phyloP scores from a whole-genome alignment of 2,113 vertebrate species.

The Mola mola region DNA sequence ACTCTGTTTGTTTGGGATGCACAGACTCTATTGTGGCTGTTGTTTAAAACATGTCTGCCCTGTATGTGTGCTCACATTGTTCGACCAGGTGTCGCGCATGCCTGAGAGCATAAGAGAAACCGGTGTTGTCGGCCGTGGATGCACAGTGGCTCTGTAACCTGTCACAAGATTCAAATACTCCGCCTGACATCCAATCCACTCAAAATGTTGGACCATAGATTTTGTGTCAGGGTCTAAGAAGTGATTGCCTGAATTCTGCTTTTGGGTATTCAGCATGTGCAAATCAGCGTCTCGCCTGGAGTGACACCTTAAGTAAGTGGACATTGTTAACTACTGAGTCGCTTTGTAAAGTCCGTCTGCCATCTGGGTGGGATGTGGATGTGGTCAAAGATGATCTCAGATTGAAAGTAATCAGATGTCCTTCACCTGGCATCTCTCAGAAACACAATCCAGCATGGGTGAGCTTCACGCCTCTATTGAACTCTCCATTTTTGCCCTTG shows the following conservation, averaged over 20 bases:
- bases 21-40: constrained; percentile 29
- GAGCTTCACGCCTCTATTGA: not conserved
- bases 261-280: constrained; percentile 17
- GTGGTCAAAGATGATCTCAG: constrained; percentile 7
- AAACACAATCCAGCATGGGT: not conserved
- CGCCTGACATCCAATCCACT: constrained; percentile 39
- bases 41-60: constrained; percentile 59
- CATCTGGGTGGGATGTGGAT: not conserved
- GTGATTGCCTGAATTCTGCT: constrained; percentile 26
- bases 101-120: constrained; percentile 28
- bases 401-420: constrained; percentile 20
- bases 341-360: constrained; percentile 5
- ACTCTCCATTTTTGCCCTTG: not conserved
- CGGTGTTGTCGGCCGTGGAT: constrained; percentile 3
- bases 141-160: constrained; percentile 2
- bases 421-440: not conserved
- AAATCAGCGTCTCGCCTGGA: constrained; percentile 37
- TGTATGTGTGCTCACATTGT: constrained; percentile 41
- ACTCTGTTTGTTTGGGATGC: constrained; percentile 46
- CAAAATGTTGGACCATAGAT: constrained; percentile 49
- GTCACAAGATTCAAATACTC: constrained; percentile 34
- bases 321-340: constrained; percentile 13
- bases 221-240: constrained; percentile 56
- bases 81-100: constrained; percentile 17
- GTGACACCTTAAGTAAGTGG: constrained; percentile 33